These are phyloP conservation scores for Trachemys scripta DNA, from an alignment of 2,113 vertebrate species.

Conservation along the genomic window DNA sequence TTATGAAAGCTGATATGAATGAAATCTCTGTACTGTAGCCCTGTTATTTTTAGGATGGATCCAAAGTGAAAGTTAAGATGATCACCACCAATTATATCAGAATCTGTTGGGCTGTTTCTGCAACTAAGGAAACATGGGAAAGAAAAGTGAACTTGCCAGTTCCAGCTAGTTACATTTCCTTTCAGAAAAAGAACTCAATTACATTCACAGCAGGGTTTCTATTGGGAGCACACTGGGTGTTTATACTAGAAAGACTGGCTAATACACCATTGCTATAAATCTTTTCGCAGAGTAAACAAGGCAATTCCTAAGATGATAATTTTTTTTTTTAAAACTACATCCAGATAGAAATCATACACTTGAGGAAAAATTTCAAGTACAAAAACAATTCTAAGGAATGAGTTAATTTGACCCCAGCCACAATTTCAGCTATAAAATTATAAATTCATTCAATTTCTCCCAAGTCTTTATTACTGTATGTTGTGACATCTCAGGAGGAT, in stretches of 20 bases:
- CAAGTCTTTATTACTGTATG: not conserved
- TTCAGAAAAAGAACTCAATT: conserved; percentile 16
- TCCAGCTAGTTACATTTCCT: not conserved
- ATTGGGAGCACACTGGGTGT: not conserved
- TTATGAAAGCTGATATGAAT: conserved; percentile 96
- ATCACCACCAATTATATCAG: conserved; percentile 89
- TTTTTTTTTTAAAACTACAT: not conserved
- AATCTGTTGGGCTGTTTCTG: conserved; percentile 77
- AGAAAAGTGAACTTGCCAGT: not conserved
- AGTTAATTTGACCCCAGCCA: not conserved
- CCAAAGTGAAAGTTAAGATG: conserved; percentile 89
- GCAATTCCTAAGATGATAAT: not conserved
- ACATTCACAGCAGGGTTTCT: not conserved
- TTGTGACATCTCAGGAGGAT: not conserved
- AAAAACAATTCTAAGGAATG: not conserved
- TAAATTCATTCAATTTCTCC: rapidly evolving
- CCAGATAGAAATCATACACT: not conserved
- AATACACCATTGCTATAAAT: not conserved
- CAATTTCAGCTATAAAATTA: not conserved
- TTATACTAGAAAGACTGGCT: not conserved
- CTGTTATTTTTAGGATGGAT: conserved; percentile 91
- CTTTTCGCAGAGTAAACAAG: not conserved
- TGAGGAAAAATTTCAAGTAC: not conserved
- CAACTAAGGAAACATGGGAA: conserved; percentile 81
- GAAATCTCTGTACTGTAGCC: conserved; percentile 95